Evolutionary conservation across 1,140 invertebrate genomes (phyloP).

Genomic region (Harlomillsia oculata): DNA sequence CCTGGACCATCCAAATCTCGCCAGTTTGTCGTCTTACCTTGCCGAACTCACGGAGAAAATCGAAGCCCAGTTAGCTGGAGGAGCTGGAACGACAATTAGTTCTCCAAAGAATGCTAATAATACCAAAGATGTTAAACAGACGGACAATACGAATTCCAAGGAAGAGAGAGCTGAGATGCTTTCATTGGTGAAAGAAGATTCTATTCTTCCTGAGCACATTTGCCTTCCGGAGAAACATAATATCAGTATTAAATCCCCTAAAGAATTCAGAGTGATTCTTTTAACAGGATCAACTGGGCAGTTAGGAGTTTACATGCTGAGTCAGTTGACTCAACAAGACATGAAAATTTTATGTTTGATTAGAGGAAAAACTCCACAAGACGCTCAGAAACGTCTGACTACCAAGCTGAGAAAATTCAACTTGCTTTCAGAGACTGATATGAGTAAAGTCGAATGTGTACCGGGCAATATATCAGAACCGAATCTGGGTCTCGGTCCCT

Average conservation of each 20-base stretch:
- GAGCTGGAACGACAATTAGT: neutral
- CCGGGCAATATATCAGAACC: neutral
- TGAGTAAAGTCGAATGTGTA: neutral
- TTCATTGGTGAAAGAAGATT: neutral
- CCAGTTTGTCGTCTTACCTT: neutral
- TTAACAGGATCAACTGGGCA: conserved; percentile 18
- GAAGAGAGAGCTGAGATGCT: neutral
- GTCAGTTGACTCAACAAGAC: neutral
- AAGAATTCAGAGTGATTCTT: conserved; percentile 4
- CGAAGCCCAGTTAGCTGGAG: neutral
- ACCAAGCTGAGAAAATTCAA: conserved; percentile 1
- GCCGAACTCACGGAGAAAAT: neutral
- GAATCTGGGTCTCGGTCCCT: neutral
- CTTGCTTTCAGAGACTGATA: neutral
- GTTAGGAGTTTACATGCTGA: neutral
- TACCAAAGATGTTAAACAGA: no score
- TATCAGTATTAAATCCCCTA: neutral
- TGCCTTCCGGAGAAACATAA: no score
- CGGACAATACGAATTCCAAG: no score
- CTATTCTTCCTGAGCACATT: conserved; percentile 2
- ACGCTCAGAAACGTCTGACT: neutral
- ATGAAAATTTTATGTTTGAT: conserved; percentile 1
- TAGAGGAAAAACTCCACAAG: neutral
- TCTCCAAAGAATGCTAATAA: no score
- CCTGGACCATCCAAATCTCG: conserved; percentile 4